A percentile compares a stretch with the other conserved stretches of the same genome.
Evolutionary conservation across 2,888 invertebrate genomes (phyloP).

Genomic region (Perdita meconis): DNA sequence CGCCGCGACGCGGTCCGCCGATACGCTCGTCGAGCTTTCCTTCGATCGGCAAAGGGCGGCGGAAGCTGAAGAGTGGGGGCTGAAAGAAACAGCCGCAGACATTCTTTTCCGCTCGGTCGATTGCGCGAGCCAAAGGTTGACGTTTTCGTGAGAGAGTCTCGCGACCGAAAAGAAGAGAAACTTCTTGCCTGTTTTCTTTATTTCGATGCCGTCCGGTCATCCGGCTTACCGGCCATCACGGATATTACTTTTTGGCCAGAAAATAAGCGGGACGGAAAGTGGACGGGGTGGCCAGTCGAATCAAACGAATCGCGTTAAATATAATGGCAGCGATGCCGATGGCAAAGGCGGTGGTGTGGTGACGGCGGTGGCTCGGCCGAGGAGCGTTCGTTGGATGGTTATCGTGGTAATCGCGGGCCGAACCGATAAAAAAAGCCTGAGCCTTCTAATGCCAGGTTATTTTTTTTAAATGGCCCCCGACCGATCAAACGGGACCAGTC

Average conservation of each 20-base stretch:
- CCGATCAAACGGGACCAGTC: slow-evolving; percentile 35
- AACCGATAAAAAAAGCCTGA: slow-evolving; percentile 73
- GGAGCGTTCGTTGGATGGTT: slow-evolving; percentile 75
- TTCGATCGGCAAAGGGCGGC: no score
- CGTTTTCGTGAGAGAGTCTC: not conserved
- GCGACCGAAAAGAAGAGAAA: not conserved
- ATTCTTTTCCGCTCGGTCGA: slow-evolving; percentile 27
- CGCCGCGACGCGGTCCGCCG: slow-evolving; percentile 16
- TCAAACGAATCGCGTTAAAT: slow-evolving; percentile 72
- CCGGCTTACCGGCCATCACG: slow-evolving; percentile 14
- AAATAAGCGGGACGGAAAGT: slow-evolving; percentile 44
- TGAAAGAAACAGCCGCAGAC: not conserved
- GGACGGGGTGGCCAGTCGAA: slow-evolving; percentile 50
- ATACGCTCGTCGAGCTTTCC: slow-evolving; percentile 34
- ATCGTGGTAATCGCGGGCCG: slow-evolving; percentile 78
- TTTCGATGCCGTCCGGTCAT: not conserved
- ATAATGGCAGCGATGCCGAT: slow-evolving; percentile 61
- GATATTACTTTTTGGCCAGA: slow-evolving; percentile 30
- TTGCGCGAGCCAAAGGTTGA: not conserved
- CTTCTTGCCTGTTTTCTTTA: slow-evolving; percentile 2
- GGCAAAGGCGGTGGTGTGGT: slow-evolving; percentile 43
- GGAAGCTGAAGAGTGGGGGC: no score
- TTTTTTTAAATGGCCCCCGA: slow-evolving; percentile 61
- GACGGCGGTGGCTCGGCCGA: slow-evolving; percentile 65
- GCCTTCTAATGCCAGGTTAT: slow-evolving; percentile 65